Percentiles rank a stretch among this genome's conserved stretches.
These are phyloP conservation scores for Dryocosmus kuriphilus DNA, from an alignment of 2,888 invertebrate genomes.

Conservation along the genomic window DNA sequence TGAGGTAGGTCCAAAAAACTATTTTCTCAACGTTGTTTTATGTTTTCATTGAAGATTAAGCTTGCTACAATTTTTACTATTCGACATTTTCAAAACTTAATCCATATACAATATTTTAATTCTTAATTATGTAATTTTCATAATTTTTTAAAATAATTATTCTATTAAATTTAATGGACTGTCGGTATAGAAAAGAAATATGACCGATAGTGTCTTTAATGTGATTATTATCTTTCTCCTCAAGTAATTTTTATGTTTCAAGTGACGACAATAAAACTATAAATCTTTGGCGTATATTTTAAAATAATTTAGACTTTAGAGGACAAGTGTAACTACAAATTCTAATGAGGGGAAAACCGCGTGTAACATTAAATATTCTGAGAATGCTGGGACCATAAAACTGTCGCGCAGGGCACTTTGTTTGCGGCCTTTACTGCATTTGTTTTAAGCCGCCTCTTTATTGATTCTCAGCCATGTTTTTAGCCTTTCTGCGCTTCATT, in stretches of 20 bases:
- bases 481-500: conserved; percentile 52
- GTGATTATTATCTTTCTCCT: background rate
- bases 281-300: background rate
- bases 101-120: too few relatives aligned
- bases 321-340: background rate
- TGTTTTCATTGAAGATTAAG: too few relatives aligned
- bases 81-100: too few relatives aligned
- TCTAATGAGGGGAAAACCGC: conserved; percentile 18
- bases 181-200: background rate
- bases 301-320: background rate
- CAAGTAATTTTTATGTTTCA: background rate
- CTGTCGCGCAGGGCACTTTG: conserved; percentile 50
- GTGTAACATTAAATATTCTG: conserved; percentile 27
- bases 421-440: conserved; percentile 67
- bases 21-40: too few relatives aligned
- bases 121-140: too few relatives aligned
- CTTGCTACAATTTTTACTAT: too few relatives aligned
- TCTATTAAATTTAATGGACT: too few relatives aligned
- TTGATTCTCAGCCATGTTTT: conserved; percentile 46
- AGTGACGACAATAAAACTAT: too few relatives aligned
- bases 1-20: too few relatives aligned
- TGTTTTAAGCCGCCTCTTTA: conserved; percentile 58
- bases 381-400: conserved; percentile 35
- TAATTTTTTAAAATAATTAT: too few relatives aligned
- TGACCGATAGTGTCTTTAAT: too few relatives aligned